Conservation (phyloP, 2,888 invertebrate genomes). For the Malachius bipustulatus region DNA sequence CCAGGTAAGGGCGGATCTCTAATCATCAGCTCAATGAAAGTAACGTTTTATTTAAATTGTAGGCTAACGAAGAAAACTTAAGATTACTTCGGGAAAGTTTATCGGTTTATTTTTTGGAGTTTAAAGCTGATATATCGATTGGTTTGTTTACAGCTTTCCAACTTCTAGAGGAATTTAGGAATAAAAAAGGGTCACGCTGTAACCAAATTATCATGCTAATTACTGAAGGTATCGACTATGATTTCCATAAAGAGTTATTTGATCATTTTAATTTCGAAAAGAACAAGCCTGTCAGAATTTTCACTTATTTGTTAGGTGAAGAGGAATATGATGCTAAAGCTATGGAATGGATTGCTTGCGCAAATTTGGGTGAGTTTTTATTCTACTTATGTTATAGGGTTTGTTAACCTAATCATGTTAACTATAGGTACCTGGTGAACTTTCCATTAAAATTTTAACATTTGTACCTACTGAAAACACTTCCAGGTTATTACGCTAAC, state of each 20-base stretch:
- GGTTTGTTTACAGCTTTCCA: constrained; percentile 68
- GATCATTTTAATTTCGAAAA: constrained; percentile 64
- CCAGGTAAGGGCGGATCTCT: constrained; percentile 68
- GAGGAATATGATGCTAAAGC: constrained; percentile 71
- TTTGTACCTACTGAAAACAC: constrained; percentile 1
- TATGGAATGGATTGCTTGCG: constrained; percentile 96
- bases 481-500: constrained; percentile 84
- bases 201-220: constrained; percentile 97
- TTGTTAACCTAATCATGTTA: not conserved
- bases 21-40: too few species aligned
- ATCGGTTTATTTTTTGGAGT: constrained; percentile 25
- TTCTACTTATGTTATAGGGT: not conserved
- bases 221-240: constrained; percentile 93
- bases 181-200: constrained; percentile 38
- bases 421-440: too few species aligned
- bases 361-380: constrained; percentile 64
- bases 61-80: constrained; percentile 37
- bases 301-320: constrained; percentile 89
- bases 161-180: constrained; percentile 43
- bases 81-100: constrained; percentile 32
- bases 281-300: constrained; percentile 77
- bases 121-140: constrained; percentile 27
- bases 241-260: constrained; percentile 74
- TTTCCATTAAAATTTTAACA: constrained; percentile 3
- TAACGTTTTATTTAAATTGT: too few species aligned